Conservation (phyloP, 2,888 invertebrate genomes). For the Phortica magna region DNA sequence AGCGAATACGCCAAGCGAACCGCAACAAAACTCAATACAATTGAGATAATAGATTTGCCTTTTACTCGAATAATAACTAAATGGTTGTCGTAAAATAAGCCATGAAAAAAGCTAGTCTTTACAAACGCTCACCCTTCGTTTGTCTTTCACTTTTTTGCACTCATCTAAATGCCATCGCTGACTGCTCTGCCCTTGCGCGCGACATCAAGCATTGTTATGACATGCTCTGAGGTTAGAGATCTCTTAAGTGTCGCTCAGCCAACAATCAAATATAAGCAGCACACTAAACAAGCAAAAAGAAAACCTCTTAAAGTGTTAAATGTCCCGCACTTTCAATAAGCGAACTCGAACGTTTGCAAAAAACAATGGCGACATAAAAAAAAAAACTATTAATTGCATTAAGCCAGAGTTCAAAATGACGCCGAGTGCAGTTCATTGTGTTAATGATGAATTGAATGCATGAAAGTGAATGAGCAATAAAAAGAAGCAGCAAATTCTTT, state of each 20-base stretch:
- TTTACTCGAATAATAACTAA: too few species aligned
- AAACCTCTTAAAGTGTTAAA: slow-evolving; percentile 36
- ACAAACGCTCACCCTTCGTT: too few species aligned
- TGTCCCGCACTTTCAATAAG: slow-evolving; percentile 50
- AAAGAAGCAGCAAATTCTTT: background rate
- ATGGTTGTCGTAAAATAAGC: too few species aligned
- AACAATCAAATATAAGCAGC: too few species aligned
- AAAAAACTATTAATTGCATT: slow-evolving; percentile 15
- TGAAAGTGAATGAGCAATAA: slow-evolving; percentile 12
- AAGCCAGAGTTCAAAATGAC: slow-evolving; percentile 13
- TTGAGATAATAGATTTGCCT: too few species aligned
- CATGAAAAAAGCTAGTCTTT: too few species aligned
- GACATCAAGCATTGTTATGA: background rate
- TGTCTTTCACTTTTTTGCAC: too few species aligned
- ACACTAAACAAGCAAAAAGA: too few species aligned
- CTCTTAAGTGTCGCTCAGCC: background rate
- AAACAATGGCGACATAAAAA: background rate
- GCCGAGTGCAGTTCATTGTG: slow-evolving; percentile 6
- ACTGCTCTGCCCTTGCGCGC: too few species aligned
- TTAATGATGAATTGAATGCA: slow-evolving; percentile 10
- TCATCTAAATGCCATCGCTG: too few species aligned
- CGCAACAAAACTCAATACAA: too few species aligned
- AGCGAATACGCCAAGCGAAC: too few species aligned
- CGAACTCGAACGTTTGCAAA: background rate
- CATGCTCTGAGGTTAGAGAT: background rate